phyloP scores from a whole-genome alignment of 2,888 invertebrate genomes.

The Nycteola revayana region DNA sequence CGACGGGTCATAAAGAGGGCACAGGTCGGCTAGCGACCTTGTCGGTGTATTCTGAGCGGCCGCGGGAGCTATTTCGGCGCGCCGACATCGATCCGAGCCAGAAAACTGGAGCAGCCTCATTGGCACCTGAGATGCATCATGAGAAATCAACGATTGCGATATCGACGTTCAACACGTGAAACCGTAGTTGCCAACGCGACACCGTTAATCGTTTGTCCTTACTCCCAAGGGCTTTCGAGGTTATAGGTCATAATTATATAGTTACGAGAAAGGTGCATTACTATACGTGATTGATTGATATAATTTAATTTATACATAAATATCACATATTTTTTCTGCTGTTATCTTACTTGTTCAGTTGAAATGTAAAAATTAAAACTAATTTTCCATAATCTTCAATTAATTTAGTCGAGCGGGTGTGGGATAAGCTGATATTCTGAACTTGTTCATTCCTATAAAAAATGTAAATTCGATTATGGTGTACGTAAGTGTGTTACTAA shows the following conservation, averaged over 20 bases:
- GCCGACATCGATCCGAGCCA: constrained; percentile 61
- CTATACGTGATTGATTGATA: too few relatives aligned
- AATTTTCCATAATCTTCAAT: too few relatives aligned
- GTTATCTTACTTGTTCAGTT: too few relatives aligned
- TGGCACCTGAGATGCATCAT: constrained; percentile 66
- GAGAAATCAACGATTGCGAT: constrained; percentile 54
- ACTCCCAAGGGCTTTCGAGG: constrained; percentile 3
- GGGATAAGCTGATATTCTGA: too few relatives aligned
- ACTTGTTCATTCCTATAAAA: constrained; percentile 24
- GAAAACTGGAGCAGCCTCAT: constrained; percentile 66
- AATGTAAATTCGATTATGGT: too few relatives aligned
- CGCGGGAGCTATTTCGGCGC: constrained; percentile 63
- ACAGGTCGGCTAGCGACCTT: constrained; percentile 63
- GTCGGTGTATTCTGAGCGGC: constrained; percentile 58
- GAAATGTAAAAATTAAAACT: too few relatives aligned
- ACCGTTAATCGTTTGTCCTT: constrained; percentile 9
- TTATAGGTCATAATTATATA: too few relatives aligned
- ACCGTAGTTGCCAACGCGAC: constrained; percentile 17
- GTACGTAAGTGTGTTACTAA: too few relatives aligned
- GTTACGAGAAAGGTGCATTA: too few relatives aligned
- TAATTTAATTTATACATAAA: too few relatives aligned
- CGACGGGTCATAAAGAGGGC: constrained; percentile 59
- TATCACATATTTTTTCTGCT: too few relatives aligned
- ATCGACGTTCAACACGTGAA: constrained; percentile 40
- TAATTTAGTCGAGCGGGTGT: too few relatives aligned